Conservation (phyloP, 2,888 invertebrate genomes). For the Junonia oenone region DNA sequence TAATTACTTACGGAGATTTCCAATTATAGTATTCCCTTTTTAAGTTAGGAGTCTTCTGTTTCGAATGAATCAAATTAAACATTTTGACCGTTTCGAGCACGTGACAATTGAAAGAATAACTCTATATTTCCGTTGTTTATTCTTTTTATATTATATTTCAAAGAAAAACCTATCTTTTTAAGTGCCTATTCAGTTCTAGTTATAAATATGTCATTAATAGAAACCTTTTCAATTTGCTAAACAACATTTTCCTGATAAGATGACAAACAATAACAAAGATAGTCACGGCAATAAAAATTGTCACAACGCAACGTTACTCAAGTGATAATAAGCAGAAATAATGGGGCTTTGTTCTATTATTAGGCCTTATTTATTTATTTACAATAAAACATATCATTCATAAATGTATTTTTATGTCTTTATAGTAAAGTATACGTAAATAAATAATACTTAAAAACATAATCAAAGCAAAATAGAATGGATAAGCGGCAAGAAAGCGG, state of each 20-base stretch:
- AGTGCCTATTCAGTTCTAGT: background rate
- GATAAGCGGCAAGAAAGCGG: too few species aligned
- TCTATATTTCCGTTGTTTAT: background rate
- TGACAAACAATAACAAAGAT: background rate
- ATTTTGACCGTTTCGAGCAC: conserved; percentile 4
- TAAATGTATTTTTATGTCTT: too few species aligned
- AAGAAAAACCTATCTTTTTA: background rate
- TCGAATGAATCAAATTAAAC: conserved; percentile 20
- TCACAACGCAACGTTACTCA: background rate
- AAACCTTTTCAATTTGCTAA: background rate
- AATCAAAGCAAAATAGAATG: too few species aligned
- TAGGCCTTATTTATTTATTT: too few species aligned
- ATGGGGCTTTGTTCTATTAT: background rate
- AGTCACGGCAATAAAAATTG: background rate
- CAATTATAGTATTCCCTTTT: conserved; percentile 1
- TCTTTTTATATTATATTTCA: background rate
- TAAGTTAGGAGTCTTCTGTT: conserved; percentile 1
- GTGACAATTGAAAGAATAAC: background rate
- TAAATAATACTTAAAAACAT: too few species aligned
- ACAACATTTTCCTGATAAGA: background rate
- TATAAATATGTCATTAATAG: background rate
- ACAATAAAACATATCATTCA: too few species aligned
- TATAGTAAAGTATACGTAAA: too few species aligned
- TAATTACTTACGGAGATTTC: conserved; percentile 22
- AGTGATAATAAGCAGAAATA: background rate